These are phyloP conservation scores for Philereme transversata DNA, from an alignment of 2,888 invertebrate genomes.

Conservation along the genomic window DNA sequence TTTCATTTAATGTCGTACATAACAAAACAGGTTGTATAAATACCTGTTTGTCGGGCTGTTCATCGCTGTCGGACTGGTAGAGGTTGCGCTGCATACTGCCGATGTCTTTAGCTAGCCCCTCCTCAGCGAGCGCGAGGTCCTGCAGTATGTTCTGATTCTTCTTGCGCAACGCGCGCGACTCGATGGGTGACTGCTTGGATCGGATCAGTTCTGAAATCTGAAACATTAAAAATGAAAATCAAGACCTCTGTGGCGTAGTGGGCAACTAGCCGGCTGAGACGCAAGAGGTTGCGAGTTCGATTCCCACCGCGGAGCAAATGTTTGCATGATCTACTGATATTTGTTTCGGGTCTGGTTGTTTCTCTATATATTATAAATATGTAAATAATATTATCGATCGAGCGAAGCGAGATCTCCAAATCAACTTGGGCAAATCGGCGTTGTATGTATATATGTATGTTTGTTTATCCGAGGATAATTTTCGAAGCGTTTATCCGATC, in stretches of 20 bases:
- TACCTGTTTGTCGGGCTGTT: conserved; percentile 13
- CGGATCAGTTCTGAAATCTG: conserved; percentile 37
- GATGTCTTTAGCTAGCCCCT: conserved; percentile 49
- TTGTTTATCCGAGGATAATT: neutral
- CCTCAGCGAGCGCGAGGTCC: conserved; percentile 56
- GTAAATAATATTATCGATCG: too few relatives aligned
- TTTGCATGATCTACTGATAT: too few relatives aligned
- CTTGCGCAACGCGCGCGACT: conserved; percentile 44
- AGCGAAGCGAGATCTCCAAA: neutral
- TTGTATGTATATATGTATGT: neutral
- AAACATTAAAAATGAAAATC: neutral
- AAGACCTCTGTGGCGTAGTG: too few relatives aligned
- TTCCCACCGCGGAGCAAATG: too few relatives aligned
- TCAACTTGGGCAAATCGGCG: too few relatives aligned
- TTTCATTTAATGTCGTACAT: too few relatives aligned
- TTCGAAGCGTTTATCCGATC: too few relatives aligned
- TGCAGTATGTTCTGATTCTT: conserved; percentile 64
- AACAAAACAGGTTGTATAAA: neutral
- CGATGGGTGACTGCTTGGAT: conserved; percentile 30
- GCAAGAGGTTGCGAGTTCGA: too few relatives aligned
- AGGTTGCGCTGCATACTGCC: conserved; percentile 16
- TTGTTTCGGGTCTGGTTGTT: too few relatives aligned
- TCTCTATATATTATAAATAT: too few relatives aligned
- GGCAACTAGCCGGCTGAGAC: too few relatives aligned
- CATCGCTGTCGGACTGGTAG: conserved; percentile 11